phyloP scores from a whole-genome alignment of 2,113 vertebrate species.

The Osmerus mordax region DNA sequence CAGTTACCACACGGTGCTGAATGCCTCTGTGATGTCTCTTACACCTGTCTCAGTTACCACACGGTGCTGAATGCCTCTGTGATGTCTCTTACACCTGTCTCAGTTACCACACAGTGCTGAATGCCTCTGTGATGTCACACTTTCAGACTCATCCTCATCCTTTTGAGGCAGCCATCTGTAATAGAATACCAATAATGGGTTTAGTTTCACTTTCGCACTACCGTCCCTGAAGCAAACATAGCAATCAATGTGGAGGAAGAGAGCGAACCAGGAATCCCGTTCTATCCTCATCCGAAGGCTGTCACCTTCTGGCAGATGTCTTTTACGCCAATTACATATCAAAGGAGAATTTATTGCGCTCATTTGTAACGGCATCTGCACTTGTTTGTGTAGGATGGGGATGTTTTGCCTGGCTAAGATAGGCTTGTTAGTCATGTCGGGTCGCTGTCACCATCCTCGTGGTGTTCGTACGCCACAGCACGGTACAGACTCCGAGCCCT shows the following conservation, averaged over 20 bases:
- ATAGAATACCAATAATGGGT: slow-evolving; percentile 14
- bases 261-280: background rate
- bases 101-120: too few relatives aligned
- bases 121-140: too few relatives aligned
- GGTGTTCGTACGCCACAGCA: slow-evolving; percentile 13
- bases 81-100: background rate
- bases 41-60: background rate
- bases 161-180: background rate
- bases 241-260: slow-evolving; percentile 9
- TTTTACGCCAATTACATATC: slow-evolving; percentile 24
- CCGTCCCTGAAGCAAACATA: slow-evolving; percentile 21
- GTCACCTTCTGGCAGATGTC: slow-evolving; percentile 19
- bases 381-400: slow-evolving; percentile 8
- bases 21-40: background rate
- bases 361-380: slow-evolving; percentile 22
- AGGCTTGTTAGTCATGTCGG: slow-evolving; percentile 4
- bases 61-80: background rate
- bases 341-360: slow-evolving; percentile 19
- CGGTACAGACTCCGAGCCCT: slow-evolving; percentile 14
- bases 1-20: too few relatives aligned
- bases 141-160: background rate
- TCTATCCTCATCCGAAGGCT: slow-evolving; percentile 21
- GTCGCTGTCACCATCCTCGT: background rate
- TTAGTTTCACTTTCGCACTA: slow-evolving; percentile 17
- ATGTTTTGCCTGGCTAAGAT: background rate